Percentiles rank a stretch among this genome's conserved stretches.
phyloP scores from a whole-genome alignment of 2,797 vertebrate species.

The Periophthalmus magnuspinnatus region DNA sequence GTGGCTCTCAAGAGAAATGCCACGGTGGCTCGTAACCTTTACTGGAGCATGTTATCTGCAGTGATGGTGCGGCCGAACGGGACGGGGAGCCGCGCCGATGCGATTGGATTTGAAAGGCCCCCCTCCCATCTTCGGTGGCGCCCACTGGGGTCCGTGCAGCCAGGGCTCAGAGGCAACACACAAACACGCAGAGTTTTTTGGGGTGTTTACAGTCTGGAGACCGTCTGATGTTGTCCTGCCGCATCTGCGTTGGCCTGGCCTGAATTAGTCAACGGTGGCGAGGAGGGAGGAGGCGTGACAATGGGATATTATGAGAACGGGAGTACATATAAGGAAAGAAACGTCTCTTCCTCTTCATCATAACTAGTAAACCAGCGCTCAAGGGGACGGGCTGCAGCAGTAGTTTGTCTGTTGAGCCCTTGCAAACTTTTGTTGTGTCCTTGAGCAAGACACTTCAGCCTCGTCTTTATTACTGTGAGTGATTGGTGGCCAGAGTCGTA shows the following conservation, averaged over 20 bases:
- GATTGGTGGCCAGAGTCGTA: neutral
- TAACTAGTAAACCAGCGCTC: neutral
- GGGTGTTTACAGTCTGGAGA: slow-evolving; percentile 32
- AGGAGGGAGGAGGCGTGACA: slow-evolving; percentile 29
- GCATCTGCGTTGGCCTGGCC: slow-evolving; percentile 54
- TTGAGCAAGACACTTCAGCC: neutral
- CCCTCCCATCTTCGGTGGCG: slow-evolving; percentile 58
- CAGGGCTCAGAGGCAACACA: slow-evolving; percentile 64
- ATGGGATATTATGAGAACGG: slow-evolving; percentile 4
- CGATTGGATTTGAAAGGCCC: slow-evolving; percentile 82
- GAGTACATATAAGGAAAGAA: slow-evolving; percentile 2
- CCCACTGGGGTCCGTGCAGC: slow-evolving; percentile 66
- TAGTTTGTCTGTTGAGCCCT: neutral
- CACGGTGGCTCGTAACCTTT: slow-evolving; percentile 81
- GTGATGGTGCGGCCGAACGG: slow-evolving; percentile 63
- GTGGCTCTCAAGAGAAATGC: slow-evolving; percentile 78
- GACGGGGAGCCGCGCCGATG: slow-evolving; percentile 57
- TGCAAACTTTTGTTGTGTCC: neutral
- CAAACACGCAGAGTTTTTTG: slow-evolving; percentile 49
- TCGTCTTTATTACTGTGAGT: neutral
- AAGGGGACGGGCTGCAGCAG: neutral
- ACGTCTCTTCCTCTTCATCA: slow-evolving; percentile 18
- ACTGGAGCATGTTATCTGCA: slow-evolving; percentile 77
- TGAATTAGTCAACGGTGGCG: slow-evolving; percentile 55
- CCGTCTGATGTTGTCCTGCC: slow-evolving; percentile 41